Evolutionary conservation across 2,113 vertebrate genomes (phyloP), one percentile per base, ranked within the genome.

Genomic region (Alouatta palliata): DNA sequence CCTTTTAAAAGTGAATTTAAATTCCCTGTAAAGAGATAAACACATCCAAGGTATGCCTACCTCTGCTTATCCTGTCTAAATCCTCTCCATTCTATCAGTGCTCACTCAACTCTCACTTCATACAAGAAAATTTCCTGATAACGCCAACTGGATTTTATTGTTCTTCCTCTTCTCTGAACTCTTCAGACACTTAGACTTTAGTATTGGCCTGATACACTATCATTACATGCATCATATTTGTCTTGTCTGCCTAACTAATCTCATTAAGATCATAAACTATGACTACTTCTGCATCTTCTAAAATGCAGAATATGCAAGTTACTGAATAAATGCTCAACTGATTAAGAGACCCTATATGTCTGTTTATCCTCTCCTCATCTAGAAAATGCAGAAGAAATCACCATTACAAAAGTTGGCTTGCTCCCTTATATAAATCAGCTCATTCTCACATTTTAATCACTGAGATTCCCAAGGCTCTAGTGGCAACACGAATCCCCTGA

Each of bases 1-100:
- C 61, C 87, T 81, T 9, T 85, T 94, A 95, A 87, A 94, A 89
- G 23, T 94, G 43, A 95, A 89, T 75, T 92, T 81, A 93, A 70
- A 20, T 84, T 84, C 54, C 30, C 64, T 90, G 49, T 68, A 97
- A 96, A 75, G 77, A 97, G 70, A 71, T 17, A 82, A 91, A 17
- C 25, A 79, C n/a, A 40, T 64, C 54, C 61, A 84, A 91, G 32
- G 35, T 82, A 86, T 84, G 71, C n/a, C 32, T 83, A 49, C 40
- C 49, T 96, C 52, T 73, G 54, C 14, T 87, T 87, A 87, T 93
- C 61, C 70, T 90, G 61, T 93, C 35, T 49, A 92, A 82, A 97
- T 85, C 17, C 14, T 92, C 45, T 95, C 86, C 40, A 80, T 64
- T 87, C 96, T 95, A 6, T 52, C 91, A 93, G 25, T 91, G 76